These are phyloP conservation scores for Hassar affinis DNA, from an alignment of 2,113 vertebrate genomes.

Conservation along the genomic window DNA sequence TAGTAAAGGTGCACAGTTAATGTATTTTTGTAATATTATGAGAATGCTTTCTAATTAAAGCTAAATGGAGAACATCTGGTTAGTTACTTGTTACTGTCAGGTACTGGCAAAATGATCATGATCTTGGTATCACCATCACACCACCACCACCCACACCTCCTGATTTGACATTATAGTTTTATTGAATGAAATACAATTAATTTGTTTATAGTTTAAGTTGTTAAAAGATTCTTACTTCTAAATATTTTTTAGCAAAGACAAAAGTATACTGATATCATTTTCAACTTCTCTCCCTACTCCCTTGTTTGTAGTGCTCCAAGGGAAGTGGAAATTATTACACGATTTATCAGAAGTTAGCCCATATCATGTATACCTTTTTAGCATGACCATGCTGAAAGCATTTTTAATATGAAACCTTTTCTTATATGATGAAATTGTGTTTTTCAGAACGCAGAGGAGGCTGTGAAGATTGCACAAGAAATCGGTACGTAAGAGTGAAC, in stretches of 20 bases:
- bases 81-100: too few relatives aligned
- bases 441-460: conserved; percentile 90
- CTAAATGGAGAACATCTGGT: too few relatives aligned
- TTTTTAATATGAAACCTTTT: background rate
- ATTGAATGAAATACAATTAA: too few relatives aligned
- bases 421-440: background rate
- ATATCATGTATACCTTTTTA: background rate
- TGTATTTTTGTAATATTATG: background rate
- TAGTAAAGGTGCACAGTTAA: too few relatives aligned
- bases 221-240: background rate
- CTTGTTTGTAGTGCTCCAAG: background rate
- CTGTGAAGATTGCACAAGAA: conserved; percentile 91
- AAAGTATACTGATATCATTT: background rate
- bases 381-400: background rate
- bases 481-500: conserved; percentile 80
- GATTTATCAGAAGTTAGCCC: background rate
- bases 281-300: background rate
- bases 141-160: too few relatives aligned
- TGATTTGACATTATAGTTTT: too few relatives aligned
- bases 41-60: background rate
- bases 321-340: background rate
- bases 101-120: too few relatives aligned
- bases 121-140: too few relatives aligned
- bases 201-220: background rate
- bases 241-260: background rate